Evolutionary conservation across 1,140 invertebrate species (phyloP), one percentile per base, ranked within the genome.

Genomic region (Magallana gigas): DNA sequence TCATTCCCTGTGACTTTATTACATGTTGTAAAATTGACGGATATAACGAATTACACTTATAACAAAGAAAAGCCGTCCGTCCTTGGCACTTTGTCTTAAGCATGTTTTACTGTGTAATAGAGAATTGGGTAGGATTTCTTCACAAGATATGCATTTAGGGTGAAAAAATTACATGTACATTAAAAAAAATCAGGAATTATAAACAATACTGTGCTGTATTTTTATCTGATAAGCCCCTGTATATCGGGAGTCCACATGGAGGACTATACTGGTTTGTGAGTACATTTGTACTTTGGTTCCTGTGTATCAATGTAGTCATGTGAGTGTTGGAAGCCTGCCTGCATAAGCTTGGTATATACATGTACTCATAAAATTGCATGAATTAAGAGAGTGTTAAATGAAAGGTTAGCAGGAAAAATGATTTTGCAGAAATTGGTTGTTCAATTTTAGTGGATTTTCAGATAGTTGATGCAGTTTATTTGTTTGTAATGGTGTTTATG

Each of bases 161-260:
- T 48, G 36, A 48, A 48, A 48, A 48, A 48, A 64, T 16, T 64
- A 64, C 60, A 76, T 29, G 23, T 76, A 29, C 8, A 12, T 36
- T 29, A 76, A 29, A 29, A 76, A 29, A 11, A 76, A 48, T 48
- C 5, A 48, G 36, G 36, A 48, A 48, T 48, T 48, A 14, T 60
- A 7, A n/a, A 62, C n/a, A 62, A 62, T 16, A 7, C 5, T 62
- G 60, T 62, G 14, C n/a, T 62, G 11, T 62, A 62, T 62, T 76
- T 76, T 76, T 76, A 76, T 76, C 68, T 76, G 68, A 76, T 29
- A 76, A 76, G 68, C 68, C 68, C 16, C 60, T 8, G 18, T 76
- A 76, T 76, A 23, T 7, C 23, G 8, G 5, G 23, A 29, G 68
- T 29, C 11, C 36, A 29, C 68, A 11, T 6, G 36, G 68, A 36